Evolutionary conservation across 2,888 invertebrate species (phyloP), one percentile per base, ranked within the genome.

Genomic region (Rambutsinella grinnellia): DNA sequence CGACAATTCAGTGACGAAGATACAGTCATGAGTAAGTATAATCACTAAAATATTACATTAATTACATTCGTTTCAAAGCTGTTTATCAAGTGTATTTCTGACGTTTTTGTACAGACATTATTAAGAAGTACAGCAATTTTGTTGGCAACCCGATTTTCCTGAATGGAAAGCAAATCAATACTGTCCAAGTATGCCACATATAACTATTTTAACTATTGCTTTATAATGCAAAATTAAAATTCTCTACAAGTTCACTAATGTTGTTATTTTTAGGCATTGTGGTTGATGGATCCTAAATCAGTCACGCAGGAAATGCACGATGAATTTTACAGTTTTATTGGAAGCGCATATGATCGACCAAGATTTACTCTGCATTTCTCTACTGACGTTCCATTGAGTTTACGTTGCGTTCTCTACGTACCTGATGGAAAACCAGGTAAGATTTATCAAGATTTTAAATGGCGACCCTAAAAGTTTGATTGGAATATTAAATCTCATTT

Each of bases 41-140:
- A 58, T 21, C 23, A 23, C n/a, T n/a, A 58, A 47, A 13, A 44
- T 44, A 17, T 61, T 61, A 21, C 21, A 36, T 36, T 8, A 8
- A 36, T 36, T 36, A 36, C 13, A 36, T 13, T 36, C 5, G 36
- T 36, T 8, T 36, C 5, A 49, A 49, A 5, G 19, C 49, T 10
- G 6, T 36, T 5, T 36, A 5, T 19, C 6, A 49, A 49, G 49
- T 36, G 36, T 13, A 36, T 5, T 13, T 36, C 36, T 5, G 36
- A 8, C 5, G 13, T 36, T 13, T 36, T 36, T 36, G 36, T 88
- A 63, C 88, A 93, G 93, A 89, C 81, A 92, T 98, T 53, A 94
- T 98, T 21, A 93, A 94, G 85, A 97, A 97, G 86, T 99, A 99
- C 88, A 98, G 97, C 86, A 98, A 97, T 87, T 99, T 99, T 86